These are phyloP conservation scores for Cephus pulcher DNA, from an alignment of 2,888 invertebrate genomes.

Conservation along the genomic window DNA sequence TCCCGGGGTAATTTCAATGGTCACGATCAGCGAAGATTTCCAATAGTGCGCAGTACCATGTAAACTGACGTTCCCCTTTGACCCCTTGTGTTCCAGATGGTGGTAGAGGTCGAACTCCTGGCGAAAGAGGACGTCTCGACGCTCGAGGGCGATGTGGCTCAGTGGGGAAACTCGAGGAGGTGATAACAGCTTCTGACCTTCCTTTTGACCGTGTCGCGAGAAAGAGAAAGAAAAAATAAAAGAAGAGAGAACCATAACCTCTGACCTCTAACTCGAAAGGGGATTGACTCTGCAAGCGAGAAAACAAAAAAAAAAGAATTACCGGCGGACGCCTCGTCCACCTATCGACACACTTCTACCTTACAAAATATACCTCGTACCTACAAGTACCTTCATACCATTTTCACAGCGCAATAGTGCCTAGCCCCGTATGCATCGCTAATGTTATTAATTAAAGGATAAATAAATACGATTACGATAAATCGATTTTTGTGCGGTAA, in stretches of 20 bases:
- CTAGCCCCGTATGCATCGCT: slow-evolving; percentile 46
- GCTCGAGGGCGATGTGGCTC: slow-evolving; percentile 58
- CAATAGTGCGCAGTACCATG: slow-evolving; percentile 4
- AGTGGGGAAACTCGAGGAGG: slow-evolving; percentile 62
- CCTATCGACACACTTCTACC: slow-evolving; percentile 44
- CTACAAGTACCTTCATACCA: slow-evolving; percentile 65
- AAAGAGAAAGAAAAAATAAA: too few species aligned
- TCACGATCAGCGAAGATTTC: neutral
- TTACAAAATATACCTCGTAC: slow-evolving; percentile 62
- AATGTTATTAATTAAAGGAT: slow-evolving; percentile 8
- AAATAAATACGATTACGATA: slow-evolving; percentile 12
- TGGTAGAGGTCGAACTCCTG: slow-evolving; percentile 48
- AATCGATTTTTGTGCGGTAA: neutral
- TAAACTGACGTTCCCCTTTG: neutral
- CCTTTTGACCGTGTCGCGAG: slow-evolving; percentile 43
- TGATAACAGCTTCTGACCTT: slow-evolving; percentile 64
- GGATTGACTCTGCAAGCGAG: too few species aligned
- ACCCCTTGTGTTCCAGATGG: slow-evolving; percentile 52
- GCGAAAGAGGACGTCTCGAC: slow-evolving; percentile 45
- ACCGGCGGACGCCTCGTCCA: neutral
- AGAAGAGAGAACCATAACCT: too few species aligned
- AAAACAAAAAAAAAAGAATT: neutral
- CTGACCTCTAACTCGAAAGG: too few species aligned
- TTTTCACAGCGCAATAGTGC: slow-evolving; percentile 63
- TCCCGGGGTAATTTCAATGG: neutral